These are phyloP conservation scores for Eupristina koningsbergeri DNA, from an alignment of 1,140 invertebrate genomes.

Conservation along the genomic window DNA sequence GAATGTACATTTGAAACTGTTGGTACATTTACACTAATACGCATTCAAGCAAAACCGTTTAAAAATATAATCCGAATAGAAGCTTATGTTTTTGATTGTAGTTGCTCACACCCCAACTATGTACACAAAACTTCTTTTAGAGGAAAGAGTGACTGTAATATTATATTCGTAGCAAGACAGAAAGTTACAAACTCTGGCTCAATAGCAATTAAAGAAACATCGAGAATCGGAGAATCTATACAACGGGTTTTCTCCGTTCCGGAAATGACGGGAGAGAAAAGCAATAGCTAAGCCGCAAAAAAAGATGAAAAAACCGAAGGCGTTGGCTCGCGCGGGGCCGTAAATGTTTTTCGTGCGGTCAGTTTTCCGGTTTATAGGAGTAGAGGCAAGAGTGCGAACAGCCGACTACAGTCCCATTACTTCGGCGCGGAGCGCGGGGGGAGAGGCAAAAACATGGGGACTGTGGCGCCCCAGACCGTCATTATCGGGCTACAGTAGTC, in stretches of 20 bases:
- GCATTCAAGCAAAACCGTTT: too few species aligned
- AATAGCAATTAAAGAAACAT: background rate
- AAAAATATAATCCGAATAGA: background rate
- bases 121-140: background rate
- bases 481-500: background rate
- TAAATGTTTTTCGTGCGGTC: constrained; percentile 59
- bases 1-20: background rate
- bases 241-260: background rate
- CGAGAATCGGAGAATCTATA: background rate
- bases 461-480: background rate
- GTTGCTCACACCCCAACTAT: background rate
- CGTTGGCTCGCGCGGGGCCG: constrained; percentile 35
- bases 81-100: background rate
- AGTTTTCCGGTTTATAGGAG: background rate
- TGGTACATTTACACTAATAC: too few species aligned
- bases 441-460: constrained; percentile 4
- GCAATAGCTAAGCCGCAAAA: background rate
- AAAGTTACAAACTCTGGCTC: background rate
- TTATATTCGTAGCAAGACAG: background rate
- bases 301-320: background rate
- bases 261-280: background rate
- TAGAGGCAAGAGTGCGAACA: constrained; percentile 40
- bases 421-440: constrained; percentile 26
- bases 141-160: background rate
- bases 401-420: constrained; percentile 37